Conservation (phyloP, 2,888 invertebrate species). For the Myathropa florea region DNA sequence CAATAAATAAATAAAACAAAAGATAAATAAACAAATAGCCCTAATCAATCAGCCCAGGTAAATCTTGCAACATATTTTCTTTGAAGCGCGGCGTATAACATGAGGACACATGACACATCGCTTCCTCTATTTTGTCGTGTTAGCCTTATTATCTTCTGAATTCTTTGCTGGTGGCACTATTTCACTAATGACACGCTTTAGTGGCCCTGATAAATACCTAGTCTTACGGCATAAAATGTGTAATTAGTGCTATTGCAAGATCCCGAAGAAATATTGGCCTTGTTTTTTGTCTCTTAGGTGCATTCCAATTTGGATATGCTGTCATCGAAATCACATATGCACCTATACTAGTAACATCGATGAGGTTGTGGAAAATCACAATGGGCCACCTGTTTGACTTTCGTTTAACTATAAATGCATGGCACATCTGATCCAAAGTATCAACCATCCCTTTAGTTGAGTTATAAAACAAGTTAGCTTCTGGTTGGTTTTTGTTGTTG, state of each 20-base stretch:
- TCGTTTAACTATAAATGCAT: too few relatives aligned
- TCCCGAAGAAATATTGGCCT: neutral
- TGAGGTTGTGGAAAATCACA: conserved; percentile 53
- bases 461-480: conserved; percentile 37
- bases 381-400: conserved; percentile 72
- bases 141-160: too few relatives aligned
- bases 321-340: conserved; percentile 3
- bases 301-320: neutral
- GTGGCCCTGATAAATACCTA: neutral
- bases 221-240: neutral
- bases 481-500: conserved; percentile 62
- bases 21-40: too few relatives aligned
- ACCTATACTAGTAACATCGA: conserved; percentile 15
- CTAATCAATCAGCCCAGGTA: too few relatives aligned
- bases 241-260: neutral
- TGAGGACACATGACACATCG: neutral
- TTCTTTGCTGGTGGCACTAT: too few relatives aligned
- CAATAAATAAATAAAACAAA: too few relatives aligned
- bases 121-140: neutral
- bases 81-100: neutral
- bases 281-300: neutral
- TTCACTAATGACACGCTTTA: neutral
- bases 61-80: neutral
- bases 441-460: conserved; percentile 71
- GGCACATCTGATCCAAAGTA: conserved; percentile 71